These are phyloP conservation scores for Streblospio benedicti DNA, from an alignment of 1,140 invertebrate genomes.

Conservation along the genomic window DNA sequence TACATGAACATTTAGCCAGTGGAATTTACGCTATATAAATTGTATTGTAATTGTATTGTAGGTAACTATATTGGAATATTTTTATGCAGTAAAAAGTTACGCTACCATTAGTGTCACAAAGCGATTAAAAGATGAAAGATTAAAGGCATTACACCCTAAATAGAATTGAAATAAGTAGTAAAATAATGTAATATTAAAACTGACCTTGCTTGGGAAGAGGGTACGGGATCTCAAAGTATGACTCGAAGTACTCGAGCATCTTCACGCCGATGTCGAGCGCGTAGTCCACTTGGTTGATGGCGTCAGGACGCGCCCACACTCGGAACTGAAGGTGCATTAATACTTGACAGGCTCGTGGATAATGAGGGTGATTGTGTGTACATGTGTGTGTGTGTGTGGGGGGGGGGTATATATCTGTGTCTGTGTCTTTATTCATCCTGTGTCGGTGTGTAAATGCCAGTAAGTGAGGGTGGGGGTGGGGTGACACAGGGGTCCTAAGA, in stretches of 20 bases:
- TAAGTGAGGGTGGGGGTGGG: too few relatives aligned
- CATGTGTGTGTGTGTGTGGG: too few relatives aligned
- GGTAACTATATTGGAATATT: neutral
- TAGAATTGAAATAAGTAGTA: neutral
- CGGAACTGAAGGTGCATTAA: constrained; percentile 28
- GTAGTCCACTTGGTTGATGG: constrained; percentile 30
- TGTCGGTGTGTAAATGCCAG: too few relatives aligned
- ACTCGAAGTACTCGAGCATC: constrained; percentile 41
- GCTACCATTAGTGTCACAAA: neutral
- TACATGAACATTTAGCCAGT: neutral
- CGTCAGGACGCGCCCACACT: constrained; percentile 32
- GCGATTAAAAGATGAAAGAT: too few relatives aligned
- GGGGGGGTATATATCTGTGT: too few relatives aligned
- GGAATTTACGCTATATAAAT: neutral
- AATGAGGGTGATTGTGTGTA: too few relatives aligned
- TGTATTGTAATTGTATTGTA: neutral
- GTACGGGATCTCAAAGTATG: constrained; percentile 40
- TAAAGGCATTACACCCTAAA: neutral
- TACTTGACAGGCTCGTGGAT: too few relatives aligned
- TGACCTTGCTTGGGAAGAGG: constrained; percentile 25
- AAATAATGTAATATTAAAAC: neutral
- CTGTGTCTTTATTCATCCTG: too few relatives aligned
- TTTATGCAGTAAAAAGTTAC: neutral
- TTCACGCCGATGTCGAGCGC: constrained; percentile 33
- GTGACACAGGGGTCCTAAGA: too few relatives aligned